Evolutionary conservation across 2,888 invertebrate species (phyloP).

Genomic region (Tenthredo notha): DNA sequence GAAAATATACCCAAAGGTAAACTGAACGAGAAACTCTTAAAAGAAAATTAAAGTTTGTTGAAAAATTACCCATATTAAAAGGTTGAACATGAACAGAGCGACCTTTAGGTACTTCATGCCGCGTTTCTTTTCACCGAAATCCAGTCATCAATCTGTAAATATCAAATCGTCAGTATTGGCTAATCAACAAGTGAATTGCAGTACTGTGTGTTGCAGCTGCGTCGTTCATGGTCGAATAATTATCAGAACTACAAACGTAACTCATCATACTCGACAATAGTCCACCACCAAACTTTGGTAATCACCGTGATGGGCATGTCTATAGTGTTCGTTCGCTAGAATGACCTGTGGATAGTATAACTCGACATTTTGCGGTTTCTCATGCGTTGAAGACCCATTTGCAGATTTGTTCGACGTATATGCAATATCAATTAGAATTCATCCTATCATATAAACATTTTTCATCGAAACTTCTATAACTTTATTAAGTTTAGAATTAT

Average conservation of each 20-base stretch:
- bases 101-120: constrained; percentile 75
- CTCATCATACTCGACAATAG: constrained; percentile 1
- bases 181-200: neutral
- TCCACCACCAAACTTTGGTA: constrained; percentile 3
- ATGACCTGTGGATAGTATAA: constrained; percentile 6
- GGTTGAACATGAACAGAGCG: constrained; percentile 72
- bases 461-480: neutral
- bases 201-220: neutral
- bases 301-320: neutral
- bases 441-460: neutral
- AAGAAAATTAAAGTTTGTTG: neutral
- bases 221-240: too few relatives aligned
- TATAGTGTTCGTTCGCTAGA: neutral
- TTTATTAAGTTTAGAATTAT: neutral
- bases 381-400: neutral
- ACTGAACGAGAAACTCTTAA: neutral
- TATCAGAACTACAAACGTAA: neutral
- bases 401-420: neutral
- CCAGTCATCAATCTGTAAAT: constrained; percentile 68
- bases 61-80: constrained; percentile 74
- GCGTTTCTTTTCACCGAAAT: constrained; percentile 64
- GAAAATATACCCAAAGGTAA: neutral
- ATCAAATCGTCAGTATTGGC: constrained; percentile 46
- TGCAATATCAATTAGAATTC: neutral
- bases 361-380: too few relatives aligned